phyloP scores from a whole-genome alignment of 2,113 vertebrate genomes.

The Stegastes partitus region DNA sequence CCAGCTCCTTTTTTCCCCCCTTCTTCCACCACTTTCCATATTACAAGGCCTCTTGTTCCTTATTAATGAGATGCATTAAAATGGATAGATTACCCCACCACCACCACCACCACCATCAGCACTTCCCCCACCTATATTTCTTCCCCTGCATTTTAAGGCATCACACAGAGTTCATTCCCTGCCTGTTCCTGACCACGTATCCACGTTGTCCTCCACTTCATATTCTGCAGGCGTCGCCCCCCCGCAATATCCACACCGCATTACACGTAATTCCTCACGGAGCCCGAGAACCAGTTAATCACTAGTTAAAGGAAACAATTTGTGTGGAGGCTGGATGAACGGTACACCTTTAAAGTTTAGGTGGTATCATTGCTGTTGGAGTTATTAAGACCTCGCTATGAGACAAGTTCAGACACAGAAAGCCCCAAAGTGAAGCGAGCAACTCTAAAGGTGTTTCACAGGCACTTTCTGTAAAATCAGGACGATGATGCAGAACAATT shows the following conservation, averaged over 20 bases:
- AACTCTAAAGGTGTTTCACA: constrained; percentile 13
- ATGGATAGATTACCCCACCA: constrained; percentile 29
- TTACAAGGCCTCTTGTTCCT: constrained; percentile 53
- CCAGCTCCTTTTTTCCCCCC: neutral
- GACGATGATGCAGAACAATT: constrained; percentile 20
- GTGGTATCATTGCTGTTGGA: constrained; percentile 30
- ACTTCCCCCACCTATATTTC: neutral
- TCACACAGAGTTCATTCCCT: constrained; percentile 13
- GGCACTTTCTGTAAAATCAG: constrained; percentile 13
- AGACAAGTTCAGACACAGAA: constrained; percentile 10
- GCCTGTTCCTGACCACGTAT: neutral
- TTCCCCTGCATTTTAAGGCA: constrained; percentile 42
- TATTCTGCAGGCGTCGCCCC: constrained; percentile 38
- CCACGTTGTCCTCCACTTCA: constrained; percentile 36
- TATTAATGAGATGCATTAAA: constrained; percentile 80
- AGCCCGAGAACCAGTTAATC: constrained; percentile 33
- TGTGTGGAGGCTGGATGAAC: constrained; percentile 28
- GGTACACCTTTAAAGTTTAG: constrained; percentile 35
- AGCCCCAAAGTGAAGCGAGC: neutral
- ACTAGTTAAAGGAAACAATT: constrained; percentile 47
- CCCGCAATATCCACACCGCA: constrained; percentile 23
- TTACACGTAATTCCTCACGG: neutral
- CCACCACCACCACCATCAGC: neutral
- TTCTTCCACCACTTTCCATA: constrained; percentile 34
- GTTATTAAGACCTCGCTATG: constrained; percentile 2